A percentile compares a stretch with the other conserved stretches of the same genome.
Evolutionary conservation across 2,888 invertebrate genomes (phyloP).

Genomic region (Tanytarsus gracilentus): DNA sequence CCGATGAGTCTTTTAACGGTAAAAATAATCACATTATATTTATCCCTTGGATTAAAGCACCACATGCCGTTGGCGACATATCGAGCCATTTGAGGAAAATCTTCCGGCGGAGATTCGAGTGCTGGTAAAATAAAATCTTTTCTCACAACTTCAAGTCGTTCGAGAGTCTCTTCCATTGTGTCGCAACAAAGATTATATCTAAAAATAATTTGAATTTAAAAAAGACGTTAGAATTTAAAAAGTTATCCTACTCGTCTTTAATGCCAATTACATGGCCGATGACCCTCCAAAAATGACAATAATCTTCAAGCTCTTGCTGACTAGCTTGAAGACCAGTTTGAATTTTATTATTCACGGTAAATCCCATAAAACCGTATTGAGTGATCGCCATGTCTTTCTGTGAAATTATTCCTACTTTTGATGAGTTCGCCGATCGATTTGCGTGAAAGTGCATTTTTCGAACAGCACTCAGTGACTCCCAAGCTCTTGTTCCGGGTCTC

Average conservation of each 20-base stretch:
- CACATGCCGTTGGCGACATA: conserved; percentile 17
- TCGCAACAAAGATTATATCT: conserved; percentile 21
- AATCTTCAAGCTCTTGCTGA: conserved; percentile 5
- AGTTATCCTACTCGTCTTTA: conserved; percentile 11
- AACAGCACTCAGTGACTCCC: conserved; percentile 59
- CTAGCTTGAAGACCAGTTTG: not conserved
- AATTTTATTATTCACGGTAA: not conserved
- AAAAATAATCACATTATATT: conserved; percentile 17
- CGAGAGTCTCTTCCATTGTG: conserved; percentile 13
- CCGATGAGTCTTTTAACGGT: conserved; percentile 12
- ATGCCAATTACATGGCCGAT: conserved; percentile 12
- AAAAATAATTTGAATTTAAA: not conserved
- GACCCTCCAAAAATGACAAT: conserved; percentile 17
- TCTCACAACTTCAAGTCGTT: conserved; percentile 4
- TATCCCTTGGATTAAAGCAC: conserved; percentile 24
- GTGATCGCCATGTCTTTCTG: conserved; percentile 24
- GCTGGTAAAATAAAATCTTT: conserved; percentile 16
- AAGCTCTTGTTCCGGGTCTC: conserved; percentile 53
- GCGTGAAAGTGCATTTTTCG: conserved; percentile 58
- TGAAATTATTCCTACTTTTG: conserved; percentile 42
- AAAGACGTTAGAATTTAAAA: not conserved
- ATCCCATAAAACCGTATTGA: conserved; percentile 26
- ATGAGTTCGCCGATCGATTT: conserved; percentile 45
- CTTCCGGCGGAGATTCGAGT: conserved; percentile 16
- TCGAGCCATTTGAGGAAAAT: conserved; percentile 20